phyloP scores from a whole-genome alignment of 2,113 vertebrate species.

The Entelurus aequoreus region DNA sequence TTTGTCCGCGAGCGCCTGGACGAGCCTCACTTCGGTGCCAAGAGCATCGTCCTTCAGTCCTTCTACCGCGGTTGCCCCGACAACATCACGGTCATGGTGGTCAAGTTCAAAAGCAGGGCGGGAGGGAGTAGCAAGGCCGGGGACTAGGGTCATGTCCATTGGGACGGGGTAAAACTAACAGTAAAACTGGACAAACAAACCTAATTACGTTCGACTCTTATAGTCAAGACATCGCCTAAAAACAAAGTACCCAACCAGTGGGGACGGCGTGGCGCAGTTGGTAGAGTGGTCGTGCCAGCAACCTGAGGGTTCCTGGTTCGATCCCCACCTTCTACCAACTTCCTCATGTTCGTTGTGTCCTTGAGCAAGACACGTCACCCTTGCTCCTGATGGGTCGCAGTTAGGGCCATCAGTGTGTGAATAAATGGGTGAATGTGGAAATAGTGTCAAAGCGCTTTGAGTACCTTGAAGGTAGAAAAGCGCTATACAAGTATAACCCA shows the following conservation, averaged over 20 bases:
- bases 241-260: conserved; percentile 44
- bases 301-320: no score
- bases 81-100: conserved; percentile 99
- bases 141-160: conserved; percentile 61
- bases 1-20: conserved; percentile 94
- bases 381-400: no score
- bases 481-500: no score
- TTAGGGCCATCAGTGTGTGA: no score
- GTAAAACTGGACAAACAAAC: conserved; percentile 8
- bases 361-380: no score
- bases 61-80: conserved; percentile 98
- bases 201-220: conserved; percentile 8
- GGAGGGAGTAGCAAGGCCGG: conserved; percentile 74
- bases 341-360: no score
- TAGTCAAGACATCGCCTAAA: conserved; percentile 12
- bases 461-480: no score
- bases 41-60: conserved; percentile 96
- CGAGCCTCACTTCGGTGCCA: conserved; percentile 96
- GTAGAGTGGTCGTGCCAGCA: no score
- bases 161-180: conserved; percentile 7
- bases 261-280: no score
- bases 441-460: no score
- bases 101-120: conserved; percentile 87
- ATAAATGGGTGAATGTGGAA: no score
- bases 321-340: no score